These are phyloP conservation scores for Coendou prehensilis DNA, from an alignment of 2,797 vertebrate species.

Conservation along the genomic window DNA sequence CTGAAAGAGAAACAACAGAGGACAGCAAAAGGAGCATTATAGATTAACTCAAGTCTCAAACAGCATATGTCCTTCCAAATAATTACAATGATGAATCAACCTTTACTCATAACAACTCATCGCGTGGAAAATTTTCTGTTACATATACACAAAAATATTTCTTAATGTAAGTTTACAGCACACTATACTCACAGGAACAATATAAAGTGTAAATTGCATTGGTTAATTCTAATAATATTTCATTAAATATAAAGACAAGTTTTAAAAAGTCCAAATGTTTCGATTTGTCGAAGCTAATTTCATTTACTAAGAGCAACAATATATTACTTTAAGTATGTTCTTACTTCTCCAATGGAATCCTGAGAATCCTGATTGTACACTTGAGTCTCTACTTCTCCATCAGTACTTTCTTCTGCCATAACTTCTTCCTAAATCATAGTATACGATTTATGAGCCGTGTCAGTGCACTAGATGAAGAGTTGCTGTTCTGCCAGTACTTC, in stretches of 20 bases:
- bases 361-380: constrained; percentile 94
- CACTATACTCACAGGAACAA: background rate
- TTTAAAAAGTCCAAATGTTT: constrained; percentile 3
- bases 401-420: constrained; percentile 94
- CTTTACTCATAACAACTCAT: background rate
- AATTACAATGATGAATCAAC: background rate
- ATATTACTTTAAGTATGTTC: constrained; percentile 66
- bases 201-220: background rate
- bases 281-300: constrained; percentile 15
- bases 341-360: constrained; percentile 94
- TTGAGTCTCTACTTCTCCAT: constrained; percentile 94
- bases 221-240: constrained; percentile 2
- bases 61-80: background rate
- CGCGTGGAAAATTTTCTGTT: constrained; percentile 10
- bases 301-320: constrained; percentile 33
- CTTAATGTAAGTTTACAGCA: background rate
- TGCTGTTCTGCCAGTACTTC: constrained; percentile 3
- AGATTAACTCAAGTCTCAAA: background rate
- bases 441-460: background rate
- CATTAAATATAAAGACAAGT: background rate
- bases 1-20: background rate
- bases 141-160: background rate
- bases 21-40: background rate
- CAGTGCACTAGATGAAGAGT: background rate
- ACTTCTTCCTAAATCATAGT: constrained; percentile 93